A percentile compares a stretch with the other conserved stretches of the same genome.
phyloP scores from a whole-genome alignment of 2,888 invertebrate genomes.

The Ophion ventricosus region DNA sequence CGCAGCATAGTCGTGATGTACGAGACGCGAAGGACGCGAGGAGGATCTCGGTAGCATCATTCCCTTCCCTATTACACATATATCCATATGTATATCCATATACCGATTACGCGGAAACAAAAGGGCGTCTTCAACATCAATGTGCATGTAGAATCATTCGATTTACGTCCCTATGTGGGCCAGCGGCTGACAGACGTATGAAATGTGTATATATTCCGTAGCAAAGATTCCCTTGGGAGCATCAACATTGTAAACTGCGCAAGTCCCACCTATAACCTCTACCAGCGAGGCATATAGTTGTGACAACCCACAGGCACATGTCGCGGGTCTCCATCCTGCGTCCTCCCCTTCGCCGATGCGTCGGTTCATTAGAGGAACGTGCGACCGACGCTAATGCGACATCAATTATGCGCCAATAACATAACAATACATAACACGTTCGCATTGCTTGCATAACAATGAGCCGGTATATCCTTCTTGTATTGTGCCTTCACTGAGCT shows the following conservation, averaged over 20 bases:
- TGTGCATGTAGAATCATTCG: neutral
- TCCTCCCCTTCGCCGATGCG: conserved; percentile 68
- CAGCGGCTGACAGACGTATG: conserved; percentile 11
- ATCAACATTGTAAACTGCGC: conserved; percentile 46
- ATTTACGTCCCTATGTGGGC: conserved; percentile 12
- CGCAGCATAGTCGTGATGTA: conserved; percentile 66
- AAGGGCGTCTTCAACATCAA: conserved; percentile 14
- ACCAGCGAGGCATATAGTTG: conserved; percentile 43
- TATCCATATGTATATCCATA: conserved; percentile 15
- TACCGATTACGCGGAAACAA: neutral
- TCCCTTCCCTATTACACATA: conserved; percentile 26
- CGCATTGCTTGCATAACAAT: conserved; percentile 81
- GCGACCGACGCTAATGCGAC: conserved; percentile 79
- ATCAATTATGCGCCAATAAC: conserved; percentile 82
- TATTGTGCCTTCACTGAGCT: conserved; percentile 56
- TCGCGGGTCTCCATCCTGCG: conserved; percentile 15
- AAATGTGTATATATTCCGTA: conserved; percentile 43
- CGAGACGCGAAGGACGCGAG: conserved; percentile 66
- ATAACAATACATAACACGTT: conserved; percentile 81
- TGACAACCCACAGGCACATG: conserved; percentile 36
- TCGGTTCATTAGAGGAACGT: conserved; percentile 79
- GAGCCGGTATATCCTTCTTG: conserved; percentile 70
- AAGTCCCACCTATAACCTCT: conserved; percentile 46
- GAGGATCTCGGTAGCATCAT: conserved; percentile 59
- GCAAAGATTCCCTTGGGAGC: conserved; percentile 42